A percentile compares a stretch with the other conserved stretches of the same genome.
Conservation (phyloP, 2,113 vertebrate species). For the Xenopus tropicalis region UCB_Xtro_10.0 CM004446.2:87620501-87621000, state of each 20-base stretch:
- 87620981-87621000: no score
- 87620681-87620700: not conserved
- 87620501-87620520: slow-evolving; percentile 19
- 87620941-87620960: no score
- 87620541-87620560: slow-evolving; percentile 32
- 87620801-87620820: not conserved
- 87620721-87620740: not conserved
- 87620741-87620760: not conserved
- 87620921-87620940: no score
- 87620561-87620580: slow-evolving; percentile 12
- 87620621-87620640: slow-evolving; percentile 45
- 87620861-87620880: not conserved
- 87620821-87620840: not conserved
- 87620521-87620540: slow-evolving; percentile 29
- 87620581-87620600: slow-evolving; percentile 46
- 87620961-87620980: no score
- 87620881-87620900: not conserved
- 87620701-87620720: not conserved
- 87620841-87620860: not conserved
- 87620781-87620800: not conserved
- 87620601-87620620: slow-evolving; percentile 12
- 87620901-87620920: no score
- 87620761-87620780: not conserved
- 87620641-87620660: slow-evolving; percentile 9
- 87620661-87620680: slow-evolving; percentile 7